These are phyloP conservation scores for Channa maculata DNA, from an alignment of 2,113 vertebrate species.

Conservation along the genomic window DNA sequence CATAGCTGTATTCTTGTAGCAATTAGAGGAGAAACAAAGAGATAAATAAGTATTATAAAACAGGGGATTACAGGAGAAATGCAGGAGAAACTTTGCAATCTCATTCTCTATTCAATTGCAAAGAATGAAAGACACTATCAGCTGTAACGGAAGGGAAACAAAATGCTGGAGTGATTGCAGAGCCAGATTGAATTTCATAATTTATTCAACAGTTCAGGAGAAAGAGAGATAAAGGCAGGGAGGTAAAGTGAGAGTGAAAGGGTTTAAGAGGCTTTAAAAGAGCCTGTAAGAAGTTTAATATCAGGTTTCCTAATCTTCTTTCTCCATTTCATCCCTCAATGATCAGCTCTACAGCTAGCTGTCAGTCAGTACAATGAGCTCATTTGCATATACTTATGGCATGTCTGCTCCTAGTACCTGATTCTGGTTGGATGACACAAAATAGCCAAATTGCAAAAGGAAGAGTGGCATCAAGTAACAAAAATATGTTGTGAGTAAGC, in stretches of 20 bases:
- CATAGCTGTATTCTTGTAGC: background rate
- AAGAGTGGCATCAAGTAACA: background rate
- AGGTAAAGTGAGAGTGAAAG: constrained; percentile 43
- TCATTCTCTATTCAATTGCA: constrained; percentile 37
- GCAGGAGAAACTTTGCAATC: constrained; percentile 20
- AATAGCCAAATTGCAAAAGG: background rate
- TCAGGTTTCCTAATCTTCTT: constrained; percentile 63
- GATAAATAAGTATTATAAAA: constrained; percentile 16
- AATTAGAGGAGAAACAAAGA: constrained; percentile 16
- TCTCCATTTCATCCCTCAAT: constrained; percentile 54
- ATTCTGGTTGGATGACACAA: background rate
- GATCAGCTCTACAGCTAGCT: constrained; percentile 48
- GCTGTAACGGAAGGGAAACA: constrained; percentile 41
- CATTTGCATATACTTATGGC: constrained; percentile 32
- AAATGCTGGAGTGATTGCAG: constrained; percentile 54
- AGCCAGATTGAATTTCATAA: constrained; percentile 65
- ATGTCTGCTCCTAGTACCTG: constrained; percentile 19
- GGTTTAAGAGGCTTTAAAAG: constrained; percentile 57
- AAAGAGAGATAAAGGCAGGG: constrained; percentile 33
- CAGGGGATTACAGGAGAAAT: constrained; percentile 21
- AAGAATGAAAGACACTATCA: constrained; percentile 29
- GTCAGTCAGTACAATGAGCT: constrained; percentile 39
- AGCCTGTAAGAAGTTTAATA: constrained; percentile 59
- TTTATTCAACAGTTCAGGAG: constrained; percentile 68
- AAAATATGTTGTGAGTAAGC: background rate